These are phyloP conservation scores for Hyles vespertilio DNA, from an alignment of 1,140 invertebrate species.

Conservation along the genomic window DNA sequence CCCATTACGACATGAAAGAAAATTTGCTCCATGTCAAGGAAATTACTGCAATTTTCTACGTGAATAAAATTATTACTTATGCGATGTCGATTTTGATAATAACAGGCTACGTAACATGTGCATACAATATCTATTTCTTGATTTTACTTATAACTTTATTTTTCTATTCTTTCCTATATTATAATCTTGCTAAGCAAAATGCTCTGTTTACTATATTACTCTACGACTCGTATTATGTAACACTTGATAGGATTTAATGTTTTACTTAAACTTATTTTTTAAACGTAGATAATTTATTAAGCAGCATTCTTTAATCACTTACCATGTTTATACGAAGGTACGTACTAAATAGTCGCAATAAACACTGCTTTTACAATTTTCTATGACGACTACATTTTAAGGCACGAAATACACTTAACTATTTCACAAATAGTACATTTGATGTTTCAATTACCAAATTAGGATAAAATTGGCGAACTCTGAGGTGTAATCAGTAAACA, in stretches of 20 bases:
- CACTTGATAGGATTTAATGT: no score
- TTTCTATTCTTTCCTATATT: no score
- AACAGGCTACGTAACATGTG: no score
- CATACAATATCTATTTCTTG: no score
- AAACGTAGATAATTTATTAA: no score
- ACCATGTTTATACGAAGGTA: background rate
- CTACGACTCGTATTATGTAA: no score
- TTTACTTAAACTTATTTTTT: no score
- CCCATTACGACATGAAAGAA: background rate
- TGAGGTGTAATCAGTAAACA: background rate
- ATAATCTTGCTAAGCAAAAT: no score
- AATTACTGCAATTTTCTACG: slow-evolving; percentile 6
- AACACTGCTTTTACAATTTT: slow-evolving; percentile 5
- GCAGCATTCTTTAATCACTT: background rate
- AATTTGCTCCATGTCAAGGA: background rate
- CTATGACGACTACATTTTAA: slow-evolving; percentile 21
- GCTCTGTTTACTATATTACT: no score
- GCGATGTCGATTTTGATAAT: background rate
- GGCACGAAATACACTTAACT: background rate
- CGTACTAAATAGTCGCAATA: slow-evolving; percentile 4
- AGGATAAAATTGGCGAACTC: background rate
- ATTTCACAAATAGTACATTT: background rate
- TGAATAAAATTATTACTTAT: background rate
- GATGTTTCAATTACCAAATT: background rate
- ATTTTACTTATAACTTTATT: no score